These are phyloP conservation scores for Nerophis ophidion DNA, from an alignment of 2,113 vertebrate genomes.

Conservation along the genomic window DNA sequence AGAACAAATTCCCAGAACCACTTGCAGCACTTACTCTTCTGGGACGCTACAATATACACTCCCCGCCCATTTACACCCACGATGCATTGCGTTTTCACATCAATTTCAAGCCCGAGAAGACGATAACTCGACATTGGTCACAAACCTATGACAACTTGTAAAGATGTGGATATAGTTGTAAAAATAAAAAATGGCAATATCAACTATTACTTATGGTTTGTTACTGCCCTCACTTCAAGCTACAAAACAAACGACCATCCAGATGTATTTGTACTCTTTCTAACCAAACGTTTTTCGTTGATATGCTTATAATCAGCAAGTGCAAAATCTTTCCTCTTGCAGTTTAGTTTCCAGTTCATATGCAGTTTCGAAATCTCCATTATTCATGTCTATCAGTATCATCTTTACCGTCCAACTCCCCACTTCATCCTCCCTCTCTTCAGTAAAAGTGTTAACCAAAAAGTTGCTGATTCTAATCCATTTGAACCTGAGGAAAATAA, in stretches of 20 bases:
- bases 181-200: no score
- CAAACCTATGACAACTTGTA: no score
- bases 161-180: no score
- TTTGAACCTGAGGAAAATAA: neutral
- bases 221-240: neutral
- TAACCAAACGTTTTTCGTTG: neutral
- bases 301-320: neutral
- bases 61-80: no score
- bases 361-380: neutral
- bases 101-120: no score
- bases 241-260: neutral
- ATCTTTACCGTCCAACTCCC: slow-evolving; percentile 1
- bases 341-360: neutral
- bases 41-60: no score
- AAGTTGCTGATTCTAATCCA: slow-evolving; percentile 33
- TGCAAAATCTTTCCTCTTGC: neutral
- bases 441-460: slow-evolving; percentile 34
- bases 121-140: no score
- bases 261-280: neutral
- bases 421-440: slow-evolving; percentile 13
- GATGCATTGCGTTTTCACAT: no score
- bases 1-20: no score
- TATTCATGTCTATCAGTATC: neutral
- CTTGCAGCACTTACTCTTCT: no score
- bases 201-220: no score